Base-by-base conservation (phyloP, 1,140 invertebrate genomes). In the Linepithema humile region DNA sequence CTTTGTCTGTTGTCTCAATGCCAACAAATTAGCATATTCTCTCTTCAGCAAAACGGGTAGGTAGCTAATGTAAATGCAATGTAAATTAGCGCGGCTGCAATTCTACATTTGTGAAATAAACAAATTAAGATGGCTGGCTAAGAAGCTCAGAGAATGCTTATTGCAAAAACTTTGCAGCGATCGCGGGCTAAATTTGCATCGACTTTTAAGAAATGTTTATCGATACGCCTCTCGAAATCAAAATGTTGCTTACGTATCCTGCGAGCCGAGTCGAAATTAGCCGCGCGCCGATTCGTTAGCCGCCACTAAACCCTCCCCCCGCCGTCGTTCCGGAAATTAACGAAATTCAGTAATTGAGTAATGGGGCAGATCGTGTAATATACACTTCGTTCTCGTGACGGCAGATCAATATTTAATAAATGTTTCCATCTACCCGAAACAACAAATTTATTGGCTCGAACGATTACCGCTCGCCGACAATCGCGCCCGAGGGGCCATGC, bases 391-490 rank as follows among this genome's bases (percentile, higher is more conserved):
- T 80, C 64, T 40, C 62, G 26, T 43, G 38, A 80, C 35, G 75
- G 48, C n/a, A 64, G 75, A 80, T 80, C 75, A 80, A 80, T 80
- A 80, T 80, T 80, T 70, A 80, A 80, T 80, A 80, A 80, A 69
- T 80, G 75, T 80, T 80, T 80, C 75, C 69, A 70, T 80, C 75
- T 80, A 80, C 75, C 75, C n/a, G 48, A 57, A 80, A 70, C 75
- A 80, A 80, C 75, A 80, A 80, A 80, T 80, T 80, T 70, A 80
- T 80, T 80, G 75, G 75, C 67, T 55, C 50, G 53, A 82, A 20
- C 78, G 57, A 73, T 70, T 43, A 53, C 48, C 7, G 50, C 43
- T 78, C 59, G 84, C 32, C 69, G 23, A 48, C 60, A 82, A 84
- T 60, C 69, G 53, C 23, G 65, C 64, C 26, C 48, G 38, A 57